These are phyloP conservation scores for Zaprionus nigranus DNA, from an alignment of 1,140 invertebrate genomes.

Conservation along the genomic window DNA sequence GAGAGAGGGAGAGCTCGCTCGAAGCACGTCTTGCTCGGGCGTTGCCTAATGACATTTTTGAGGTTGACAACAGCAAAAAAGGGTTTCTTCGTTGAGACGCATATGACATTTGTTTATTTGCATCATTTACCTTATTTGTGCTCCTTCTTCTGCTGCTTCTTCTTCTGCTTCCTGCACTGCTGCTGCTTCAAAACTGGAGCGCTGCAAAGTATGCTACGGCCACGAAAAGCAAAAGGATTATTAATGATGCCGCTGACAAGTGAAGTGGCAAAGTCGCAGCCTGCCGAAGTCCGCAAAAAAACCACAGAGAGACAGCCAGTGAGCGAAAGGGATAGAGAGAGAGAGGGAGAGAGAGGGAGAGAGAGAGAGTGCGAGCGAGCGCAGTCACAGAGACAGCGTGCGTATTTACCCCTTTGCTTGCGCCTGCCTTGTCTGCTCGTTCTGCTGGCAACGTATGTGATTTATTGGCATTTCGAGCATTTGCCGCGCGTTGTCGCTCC, in stretches of 20 bases:
- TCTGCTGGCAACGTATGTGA: slow-evolving; percentile 56
- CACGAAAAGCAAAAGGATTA: slow-evolving; percentile 69
- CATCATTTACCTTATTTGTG: slow-evolving; percentile 78
- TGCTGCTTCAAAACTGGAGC: slow-evolving; percentile 8
- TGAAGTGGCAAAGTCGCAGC: slow-evolving; percentile 70
- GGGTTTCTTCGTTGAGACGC: slow-evolving; percentile 45
- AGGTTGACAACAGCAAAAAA: slow-evolving; percentile 68
- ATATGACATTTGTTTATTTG: slow-evolving; percentile 84
- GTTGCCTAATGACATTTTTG: slow-evolving; percentile 82
- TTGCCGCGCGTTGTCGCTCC: slow-evolving; percentile 50
- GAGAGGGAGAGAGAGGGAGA: neutral
- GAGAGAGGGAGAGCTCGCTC: neutral
- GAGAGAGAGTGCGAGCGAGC: neutral
- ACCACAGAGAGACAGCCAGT: neutral
- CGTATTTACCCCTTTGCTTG: slow-evolving; percentile 4
- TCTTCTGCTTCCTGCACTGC: slow-evolving; percentile 11
- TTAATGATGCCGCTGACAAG: slow-evolving; percentile 81
- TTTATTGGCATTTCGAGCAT: slow-evolving; percentile 80
- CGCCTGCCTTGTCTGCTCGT: neutral
- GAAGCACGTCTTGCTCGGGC: slow-evolving; percentile 60
- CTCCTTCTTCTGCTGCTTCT: neutral
- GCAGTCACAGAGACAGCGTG: neutral
- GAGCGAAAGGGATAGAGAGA: neutral
- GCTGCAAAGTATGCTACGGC: slow-evolving; percentile 63
- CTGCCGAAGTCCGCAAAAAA: slow-evolving; percentile 10